Evolutionary conservation across 2,113 vertebrate genomes (phyloP).

Genomic region (Gopherus flavomarginatus): DNA sequence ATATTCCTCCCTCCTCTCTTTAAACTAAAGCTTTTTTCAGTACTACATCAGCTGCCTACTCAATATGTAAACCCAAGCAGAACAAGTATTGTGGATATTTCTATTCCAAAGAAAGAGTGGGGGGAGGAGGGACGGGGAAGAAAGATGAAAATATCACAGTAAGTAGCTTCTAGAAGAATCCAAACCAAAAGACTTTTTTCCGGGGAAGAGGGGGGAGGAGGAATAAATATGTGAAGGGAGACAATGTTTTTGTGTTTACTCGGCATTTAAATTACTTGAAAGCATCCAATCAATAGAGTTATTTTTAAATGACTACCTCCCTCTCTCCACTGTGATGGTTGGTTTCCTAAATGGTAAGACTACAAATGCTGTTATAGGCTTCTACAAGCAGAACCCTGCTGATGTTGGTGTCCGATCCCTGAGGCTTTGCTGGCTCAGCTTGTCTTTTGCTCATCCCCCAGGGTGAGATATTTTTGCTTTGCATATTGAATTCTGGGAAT

Average conservation of each 20-base stretch:
- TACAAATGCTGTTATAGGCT: constrained; percentile 8
- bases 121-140: neutral
- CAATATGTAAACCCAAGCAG: neutral
- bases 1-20: neutral
- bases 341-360: constrained; percentile 17
- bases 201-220: neutral
- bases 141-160: constrained; percentile 1
- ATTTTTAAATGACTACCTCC: neutral
- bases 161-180: constrained; percentile 10
- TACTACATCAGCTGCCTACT: neutral
- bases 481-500: constrained; percentile 62
- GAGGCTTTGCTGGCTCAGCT: constrained; percentile 71
- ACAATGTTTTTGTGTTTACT: constrained; percentile 32
- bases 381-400: constrained; percentile 65
- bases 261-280: constrained; percentile 20
- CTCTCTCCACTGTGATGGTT: neutral
- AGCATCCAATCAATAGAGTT: neutral
- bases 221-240: neutral
- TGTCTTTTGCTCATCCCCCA: constrained; percentile 43
- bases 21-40: neutral
- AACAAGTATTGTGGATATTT: neutral
- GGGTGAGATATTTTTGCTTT: constrained; percentile 48
- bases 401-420: constrained; percentile 35
- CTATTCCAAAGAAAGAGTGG: neutral
- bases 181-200: neutral